These are phyloP conservation scores for Puma concolor DNA, from an alignment of 2,113 vertebrate species.

Conservation along the genomic window DNA sequence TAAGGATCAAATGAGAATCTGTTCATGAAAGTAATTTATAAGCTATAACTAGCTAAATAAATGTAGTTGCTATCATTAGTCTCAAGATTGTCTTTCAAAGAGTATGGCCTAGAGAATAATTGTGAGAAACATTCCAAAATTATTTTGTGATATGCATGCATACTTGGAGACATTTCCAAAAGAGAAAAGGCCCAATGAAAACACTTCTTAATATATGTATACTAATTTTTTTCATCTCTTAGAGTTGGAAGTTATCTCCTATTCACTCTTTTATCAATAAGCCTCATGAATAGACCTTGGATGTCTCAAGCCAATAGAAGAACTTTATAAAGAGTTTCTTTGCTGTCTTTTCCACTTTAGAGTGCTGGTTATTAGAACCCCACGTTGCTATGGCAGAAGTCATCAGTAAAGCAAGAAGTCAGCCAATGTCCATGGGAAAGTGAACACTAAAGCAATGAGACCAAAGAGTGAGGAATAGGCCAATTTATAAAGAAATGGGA, in stretches of 20 bases:
- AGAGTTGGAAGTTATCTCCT: not conserved
- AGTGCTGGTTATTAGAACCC: not conserved
- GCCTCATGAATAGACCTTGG: not conserved
- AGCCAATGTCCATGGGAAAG: not conserved
- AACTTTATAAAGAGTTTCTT: not conserved
- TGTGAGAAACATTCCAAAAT: not conserved
- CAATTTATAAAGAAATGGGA: not conserved
- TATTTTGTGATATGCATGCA: not conserved
- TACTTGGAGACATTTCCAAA: not conserved
- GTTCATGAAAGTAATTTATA: constrained; percentile 28
- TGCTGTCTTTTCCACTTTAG: not conserved
- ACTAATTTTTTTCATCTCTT: not conserved
- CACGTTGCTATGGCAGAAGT: not conserved
- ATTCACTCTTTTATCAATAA: not conserved
- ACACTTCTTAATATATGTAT: not conserved
- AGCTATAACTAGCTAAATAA: constrained; percentile 34
- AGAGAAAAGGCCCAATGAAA: not conserved
- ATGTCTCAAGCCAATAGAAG: not conserved
- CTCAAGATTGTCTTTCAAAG: not conserved
- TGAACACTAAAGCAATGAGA: not conserved
- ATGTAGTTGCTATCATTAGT: constrained; percentile 5
- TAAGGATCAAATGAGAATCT: constrained; percentile 43
- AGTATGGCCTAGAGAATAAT: not conserved
- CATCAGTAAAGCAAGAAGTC: not conserved
- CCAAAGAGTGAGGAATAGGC: not conserved